Conservation (phyloP, 2,888 invertebrate species). For the Reticulitermes lucifugus region DNA sequence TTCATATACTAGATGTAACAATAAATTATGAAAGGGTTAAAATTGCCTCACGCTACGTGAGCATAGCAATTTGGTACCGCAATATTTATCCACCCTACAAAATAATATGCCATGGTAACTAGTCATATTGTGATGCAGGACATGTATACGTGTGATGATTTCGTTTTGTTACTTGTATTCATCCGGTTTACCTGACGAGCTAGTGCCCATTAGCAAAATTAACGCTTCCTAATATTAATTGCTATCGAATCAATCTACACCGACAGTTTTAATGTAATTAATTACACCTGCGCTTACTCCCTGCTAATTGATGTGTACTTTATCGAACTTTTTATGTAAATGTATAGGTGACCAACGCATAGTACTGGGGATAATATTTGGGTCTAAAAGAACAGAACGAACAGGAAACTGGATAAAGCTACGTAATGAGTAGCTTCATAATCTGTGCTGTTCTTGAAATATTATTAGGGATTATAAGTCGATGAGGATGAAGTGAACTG, state of each 20-base stretch:
- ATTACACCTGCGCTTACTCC: background rate
- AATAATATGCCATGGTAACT: background rate
- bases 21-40: too few relatives aligned
- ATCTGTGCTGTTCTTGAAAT: too few relatives aligned
- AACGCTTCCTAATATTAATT: background rate
- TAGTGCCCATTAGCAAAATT: constrained; percentile 7
- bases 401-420: too few relatives aligned
- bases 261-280: constrained; percentile 17
- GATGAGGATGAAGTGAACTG: too few relatives aligned
- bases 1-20: too few relatives aligned
- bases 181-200: background rate
- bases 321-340: background rate
- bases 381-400: too few relatives aligned
- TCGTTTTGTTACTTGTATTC: background rate
- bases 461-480: too few relatives aligned
- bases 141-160: background rate
- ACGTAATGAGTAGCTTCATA: too few relatives aligned
- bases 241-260: background rate
- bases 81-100: background rate
- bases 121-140: background rate
- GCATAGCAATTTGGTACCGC: background rate
- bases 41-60: too few relatives aligned
- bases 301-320: background rate
- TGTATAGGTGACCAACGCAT: background rate
- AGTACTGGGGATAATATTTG: too few relatives aligned